Evolutionary conservation across 1,140 invertebrate species (phyloP).

Genomic region (Heliothis subflexa): DNA sequence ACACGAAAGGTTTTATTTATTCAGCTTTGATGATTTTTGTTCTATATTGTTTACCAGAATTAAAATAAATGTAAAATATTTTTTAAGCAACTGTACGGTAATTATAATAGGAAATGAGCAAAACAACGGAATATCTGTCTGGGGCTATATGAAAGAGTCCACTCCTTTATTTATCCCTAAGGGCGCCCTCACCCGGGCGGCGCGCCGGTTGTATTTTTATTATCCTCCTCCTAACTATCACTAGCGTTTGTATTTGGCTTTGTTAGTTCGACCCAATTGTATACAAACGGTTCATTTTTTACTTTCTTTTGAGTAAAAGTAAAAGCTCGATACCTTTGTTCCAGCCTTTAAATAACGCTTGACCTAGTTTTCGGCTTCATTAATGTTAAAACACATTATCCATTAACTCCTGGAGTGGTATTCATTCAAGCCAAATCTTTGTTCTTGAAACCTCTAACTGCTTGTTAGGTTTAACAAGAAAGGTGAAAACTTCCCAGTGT

Average conservation of each 20-base stretch:
- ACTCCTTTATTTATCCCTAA: not conserved
- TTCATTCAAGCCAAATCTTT: conserved; percentile 10
- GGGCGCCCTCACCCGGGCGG: not conserved
- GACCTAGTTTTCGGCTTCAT: conserved; percentile 9
- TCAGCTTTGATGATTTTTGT: not conserved
- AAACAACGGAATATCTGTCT: not conserved
- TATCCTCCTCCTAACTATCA: conserved; percentile 5
- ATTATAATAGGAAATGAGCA: not conserved
- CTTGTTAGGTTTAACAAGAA: conserved; percentile 22
- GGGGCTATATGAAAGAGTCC: not conserved
- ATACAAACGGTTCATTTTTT: not conserved
- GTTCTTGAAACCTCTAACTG: conserved; percentile 8
- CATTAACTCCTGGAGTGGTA: not conserved
- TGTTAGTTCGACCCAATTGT: not conserved
- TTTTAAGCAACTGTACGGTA: not conserved
- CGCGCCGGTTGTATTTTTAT: not conserved
- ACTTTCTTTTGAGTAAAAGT: not conserved
- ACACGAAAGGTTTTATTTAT: not conserved
- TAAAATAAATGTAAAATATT: too few relatives aligned
- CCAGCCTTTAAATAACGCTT: not conserved
- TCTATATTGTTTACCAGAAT: too few relatives aligned
- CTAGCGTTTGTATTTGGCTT: not conserved
- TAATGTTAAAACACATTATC: not conserved
- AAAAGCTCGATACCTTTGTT: conserved; percentile 15
- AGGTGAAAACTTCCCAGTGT: conserved; percentile 36